Evolutionary conservation across 2,113 vertebrate genomes (phyloP), one percentile per base, ranked within the genome.

Genomic region (Arvicanthis niloticus): DNA sequence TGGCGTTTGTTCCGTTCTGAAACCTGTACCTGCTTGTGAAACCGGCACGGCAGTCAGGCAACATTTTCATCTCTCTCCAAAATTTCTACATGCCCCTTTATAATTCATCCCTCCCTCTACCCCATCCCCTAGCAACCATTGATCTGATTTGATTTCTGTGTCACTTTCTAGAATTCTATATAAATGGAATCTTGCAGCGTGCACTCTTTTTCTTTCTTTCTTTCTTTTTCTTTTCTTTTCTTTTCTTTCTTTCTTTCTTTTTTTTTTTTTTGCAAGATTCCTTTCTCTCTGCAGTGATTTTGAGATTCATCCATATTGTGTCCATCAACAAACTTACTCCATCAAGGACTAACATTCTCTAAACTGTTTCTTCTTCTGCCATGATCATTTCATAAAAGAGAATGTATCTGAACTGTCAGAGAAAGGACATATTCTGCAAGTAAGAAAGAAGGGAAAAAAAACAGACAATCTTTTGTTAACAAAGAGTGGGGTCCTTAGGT

Each of bases 111-210:
- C 13, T 93, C 76, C 48, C 81, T 45, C 93, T 1, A 56, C 48
- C 7, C 48, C 26, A 76, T 72, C 42, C 70, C 86, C 17, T 91
- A 82, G 72, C 65, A 95, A 92, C 91, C 82, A 86, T 86, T 94
- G 77, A 81, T 95, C 88, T 85, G 68, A 93, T 90, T 56, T 85
- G 73, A 89, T 81, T 85, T 85, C 81, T 88, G 78, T 94, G 95
- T 95, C 81, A 75, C 72, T 91, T 97, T 91, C 96, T 95, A 45
- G 89, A 94, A 84, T 92, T 56, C 73, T 75, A 70, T 84, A 94
- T 75, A 92, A 92, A 90, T 88, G 53, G 42, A 93, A 75, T 75
- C 89, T 73, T 48, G n/a, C 53, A 42, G 68, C 1, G 40, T 0
- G 10, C 26, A 26, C 60, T 68, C 45, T 70, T 45, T 65, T 48